These are phyloP conservation scores for Caenorhabditis wallacei DNA, from an alignment of 2,888 invertebrate genomes.

Conservation along the genomic window DNA sequence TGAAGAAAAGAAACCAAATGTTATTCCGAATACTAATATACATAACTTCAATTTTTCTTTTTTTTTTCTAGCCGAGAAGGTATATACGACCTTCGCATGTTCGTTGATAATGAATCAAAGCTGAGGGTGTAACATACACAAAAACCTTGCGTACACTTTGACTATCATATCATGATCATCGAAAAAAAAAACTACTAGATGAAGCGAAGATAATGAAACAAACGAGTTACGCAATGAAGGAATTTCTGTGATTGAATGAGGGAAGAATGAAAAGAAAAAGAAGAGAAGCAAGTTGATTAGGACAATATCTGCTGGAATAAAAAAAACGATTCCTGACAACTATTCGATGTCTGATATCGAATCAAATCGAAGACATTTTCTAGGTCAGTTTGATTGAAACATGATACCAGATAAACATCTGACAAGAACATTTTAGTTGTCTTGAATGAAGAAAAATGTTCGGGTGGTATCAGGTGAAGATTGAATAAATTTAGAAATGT, in stretches of 20 bases:
- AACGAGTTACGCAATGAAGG: slow-evolving; percentile 54
- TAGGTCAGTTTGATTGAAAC: slow-evolving; percentile 34
- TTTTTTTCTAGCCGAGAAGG: slow-evolving; percentile 10
- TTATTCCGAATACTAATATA: no score
- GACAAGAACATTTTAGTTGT: slow-evolving; percentile 1
- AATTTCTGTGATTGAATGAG: slow-evolving; percentile 29
- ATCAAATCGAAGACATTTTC: slow-evolving; percentile 13
- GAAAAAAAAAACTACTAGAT: slow-evolving; percentile 45
- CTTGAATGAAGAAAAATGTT: background rate
- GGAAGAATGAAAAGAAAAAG: background rate
- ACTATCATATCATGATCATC: slow-evolving; percentile 60
- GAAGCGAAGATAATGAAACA: slow-evolving; percentile 36
- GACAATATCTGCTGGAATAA: slow-evolving; percentile 17
- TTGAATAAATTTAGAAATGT: background rate
- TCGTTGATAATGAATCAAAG: slow-evolving; percentile 59
- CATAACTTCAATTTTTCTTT: background rate
- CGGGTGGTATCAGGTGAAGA: background rate
- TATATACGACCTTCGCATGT: slow-evolving; percentile 30
- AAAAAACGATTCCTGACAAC: background rate
- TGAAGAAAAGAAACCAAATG: slow-evolving; percentile 5
- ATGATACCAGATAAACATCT: slow-evolving; percentile 34
- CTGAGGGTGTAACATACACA: slow-evolving; percentile 56
- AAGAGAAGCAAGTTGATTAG: slow-evolving; percentile 11
- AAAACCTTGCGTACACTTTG: slow-evolving; percentile 45
- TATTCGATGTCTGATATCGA: slow-evolving; percentile 20